phyloP scores from a whole-genome alignment of 2,888 invertebrate species.

The Neoitamus cyanurus region DNA sequence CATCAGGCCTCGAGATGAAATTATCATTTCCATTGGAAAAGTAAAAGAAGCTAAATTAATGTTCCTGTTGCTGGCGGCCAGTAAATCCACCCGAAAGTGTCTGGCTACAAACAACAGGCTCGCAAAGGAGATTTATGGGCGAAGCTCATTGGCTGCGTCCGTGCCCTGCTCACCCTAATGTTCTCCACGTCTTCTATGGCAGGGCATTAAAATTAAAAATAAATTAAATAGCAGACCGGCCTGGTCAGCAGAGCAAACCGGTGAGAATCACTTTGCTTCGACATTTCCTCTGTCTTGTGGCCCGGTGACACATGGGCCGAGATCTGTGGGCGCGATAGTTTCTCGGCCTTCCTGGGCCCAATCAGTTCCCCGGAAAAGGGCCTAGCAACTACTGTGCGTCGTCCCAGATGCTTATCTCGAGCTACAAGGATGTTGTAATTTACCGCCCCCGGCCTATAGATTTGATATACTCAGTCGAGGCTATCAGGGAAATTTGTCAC shows the following conservation, averaged over 20 bases:
- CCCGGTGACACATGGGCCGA: conserved; percentile 15
- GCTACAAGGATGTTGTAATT: conserved; percentile 40
- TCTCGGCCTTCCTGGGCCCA: neutral
- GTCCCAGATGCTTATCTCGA: conserved; percentile 30
- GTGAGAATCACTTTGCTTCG: conserved; percentile 22
- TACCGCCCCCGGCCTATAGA: conserved; percentile 9
- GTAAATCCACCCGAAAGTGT: conserved; percentile 26
- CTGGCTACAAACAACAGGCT: conserved; percentile 3
- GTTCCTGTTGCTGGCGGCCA: conserved; percentile 39
- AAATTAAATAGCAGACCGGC: conserved; percentile 17
- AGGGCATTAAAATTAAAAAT: conserved; percentile 39
- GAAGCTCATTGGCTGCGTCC: neutral
- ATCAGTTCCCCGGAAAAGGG: conserved; percentile 37
- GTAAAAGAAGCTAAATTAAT: conserved; percentile 38
- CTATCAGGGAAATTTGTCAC: conserved; percentile 41
- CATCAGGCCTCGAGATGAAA: neutral
- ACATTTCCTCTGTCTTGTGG: conserved; percentile 23
- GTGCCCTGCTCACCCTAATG: neutral
- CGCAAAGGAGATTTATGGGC: conserved; percentile 17
- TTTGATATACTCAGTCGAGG: conserved; percentile 34
- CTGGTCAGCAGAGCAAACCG: neutral
- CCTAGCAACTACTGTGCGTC: conserved; percentile 18
- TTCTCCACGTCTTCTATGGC: neutral
- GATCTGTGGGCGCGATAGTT: conserved; percentile 10
- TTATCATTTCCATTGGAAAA: conserved; percentile 23